Evolutionary conservation across 2,888 invertebrate genomes (phyloP).

Genomic region (Thera britannica): DNA sequence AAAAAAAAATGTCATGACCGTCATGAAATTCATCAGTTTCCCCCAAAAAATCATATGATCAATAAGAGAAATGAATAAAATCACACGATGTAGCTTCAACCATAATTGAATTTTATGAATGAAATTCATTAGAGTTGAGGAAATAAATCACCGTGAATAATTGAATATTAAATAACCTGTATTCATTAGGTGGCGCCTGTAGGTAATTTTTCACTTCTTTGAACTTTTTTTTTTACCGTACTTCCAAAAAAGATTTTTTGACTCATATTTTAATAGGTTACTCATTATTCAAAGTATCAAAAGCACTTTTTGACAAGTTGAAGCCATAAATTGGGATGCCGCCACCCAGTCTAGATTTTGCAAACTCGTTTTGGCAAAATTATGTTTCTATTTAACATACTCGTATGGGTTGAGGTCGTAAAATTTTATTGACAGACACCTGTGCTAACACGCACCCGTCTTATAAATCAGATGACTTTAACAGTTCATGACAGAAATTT

Average conservation of each 20-base stretch:
- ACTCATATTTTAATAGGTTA: constrained; percentile 8
- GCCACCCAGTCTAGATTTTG: constrained; percentile 78
- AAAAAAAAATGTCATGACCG: too few relatives aligned
- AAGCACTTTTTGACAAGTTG: constrained; percentile 33
- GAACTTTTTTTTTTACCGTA: constrained; percentile 7
- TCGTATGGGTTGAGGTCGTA: constrained; percentile 70
- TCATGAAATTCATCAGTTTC: background rate
- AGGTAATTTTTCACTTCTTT: constrained; percentile 7
- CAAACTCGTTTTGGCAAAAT: constrained; percentile 63
- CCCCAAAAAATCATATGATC: background rate
- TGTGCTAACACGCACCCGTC: constrained; percentile 68
- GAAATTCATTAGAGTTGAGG: constrained; percentile 27
- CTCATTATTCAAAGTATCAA: constrained; percentile 16
- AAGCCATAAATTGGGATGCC: constrained; percentile 63
- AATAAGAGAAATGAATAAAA: constrained; percentile 16
- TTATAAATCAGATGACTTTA: constrained; percentile 69
- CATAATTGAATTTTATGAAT: constrained; percentile 34
- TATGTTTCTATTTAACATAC: constrained; percentile 70
- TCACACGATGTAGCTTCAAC: background rate
- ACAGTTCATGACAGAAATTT: constrained; percentile 56
- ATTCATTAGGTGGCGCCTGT: constrained; percentile 25
- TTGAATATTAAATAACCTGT: constrained; percentile 34
- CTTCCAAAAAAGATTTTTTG: constrained; percentile 12
- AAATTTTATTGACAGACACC: constrained; percentile 80
- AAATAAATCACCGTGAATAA: constrained; percentile 39